Conservation (phyloP, 2,113 vertebrate genomes). For the Lasiurus cinereus region DNA sequence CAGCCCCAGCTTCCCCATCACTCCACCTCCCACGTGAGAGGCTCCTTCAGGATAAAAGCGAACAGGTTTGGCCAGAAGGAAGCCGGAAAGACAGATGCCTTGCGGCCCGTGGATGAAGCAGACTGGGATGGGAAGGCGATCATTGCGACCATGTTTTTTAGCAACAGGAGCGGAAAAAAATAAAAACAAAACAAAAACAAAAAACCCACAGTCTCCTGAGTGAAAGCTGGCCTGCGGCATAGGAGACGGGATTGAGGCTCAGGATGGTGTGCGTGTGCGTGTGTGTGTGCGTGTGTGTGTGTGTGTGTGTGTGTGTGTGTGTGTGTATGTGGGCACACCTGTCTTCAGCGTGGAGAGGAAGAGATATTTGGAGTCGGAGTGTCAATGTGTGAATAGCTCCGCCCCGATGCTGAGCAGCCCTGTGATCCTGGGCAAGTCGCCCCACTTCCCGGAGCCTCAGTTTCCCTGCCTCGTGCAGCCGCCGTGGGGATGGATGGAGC, state of each 20-base stretch:
- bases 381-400: not conserved
- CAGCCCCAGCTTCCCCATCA: not conserved
- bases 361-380: not conserved
- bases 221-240: not conserved
- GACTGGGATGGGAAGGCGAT: not conserved
- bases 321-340: fast-evolving
- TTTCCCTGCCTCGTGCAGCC: not conserved
- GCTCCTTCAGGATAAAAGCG: not conserved
- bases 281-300: fast-evolving
- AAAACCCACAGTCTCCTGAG: not conserved
- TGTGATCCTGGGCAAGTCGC: not conserved
- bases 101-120: fast-evolving
- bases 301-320: not conserved
- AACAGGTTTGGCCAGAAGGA: constrained; percentile 21
- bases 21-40: fast-evolving
- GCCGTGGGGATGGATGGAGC: not conserved
- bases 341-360: fast-evolving
- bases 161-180: not conserved
- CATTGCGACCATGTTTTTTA: not conserved
- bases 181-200: not conserved
- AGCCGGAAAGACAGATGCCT: not conserved
- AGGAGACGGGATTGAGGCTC: not conserved
- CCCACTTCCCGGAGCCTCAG: not conserved
- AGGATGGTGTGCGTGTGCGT: fast-evolving
- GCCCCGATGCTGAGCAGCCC: fast-evolving